Evolutionary conservation across 2,888 invertebrate species (phyloP), one percentile per base, ranked within the genome.

Genomic region (Drosophila ochracea): DNA sequence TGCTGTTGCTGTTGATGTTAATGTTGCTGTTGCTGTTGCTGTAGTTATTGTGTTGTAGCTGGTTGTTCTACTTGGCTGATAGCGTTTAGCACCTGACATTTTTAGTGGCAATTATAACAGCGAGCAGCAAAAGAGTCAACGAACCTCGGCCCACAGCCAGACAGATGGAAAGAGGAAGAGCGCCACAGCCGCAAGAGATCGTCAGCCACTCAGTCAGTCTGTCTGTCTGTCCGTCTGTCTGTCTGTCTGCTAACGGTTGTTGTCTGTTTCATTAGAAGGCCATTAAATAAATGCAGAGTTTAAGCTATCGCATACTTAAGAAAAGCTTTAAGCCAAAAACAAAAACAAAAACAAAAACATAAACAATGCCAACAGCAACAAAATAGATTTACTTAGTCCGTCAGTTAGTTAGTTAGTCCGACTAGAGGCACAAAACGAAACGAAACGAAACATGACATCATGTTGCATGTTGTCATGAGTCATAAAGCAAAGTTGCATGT

Each of bases 11-110:
- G 19, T 28, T 47, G 47, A n/a, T 39, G 28, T 39, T 39, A 16
- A 7, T 55, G 68, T 58, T 47, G 41, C 16, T 78, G 19, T 37
- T 37, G 37, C 35, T 35, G 19, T 37, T 37, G 37, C 35, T 35
- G 35, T 35, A 35, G 35, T 49, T 73, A 49, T 63, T 69, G 50
- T 69, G 53, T 28, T 61, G 67, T 73, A 80, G 70, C 70, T 58
- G 80, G 78, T 83, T 90, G 90, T 88, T 85, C 85, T 85, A 85
- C 78, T 88, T 88, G 88, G 88, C 88, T 91, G 90, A 83, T 91
- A 91, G 88, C 91, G 90, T 90, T 90, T 90, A 90, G 90, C 90
- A 90, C 91, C 90, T 91, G 90, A 90, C 90, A 90, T 89, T 89
- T 83, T 83, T 86, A 87, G 83, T 89, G 83, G 87, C 89, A 89